These are phyloP conservation scores for Acipenser transmontanus DNA, from an alignment of 2,797 vertebrate species.

Conservation along the genomic window DNA sequence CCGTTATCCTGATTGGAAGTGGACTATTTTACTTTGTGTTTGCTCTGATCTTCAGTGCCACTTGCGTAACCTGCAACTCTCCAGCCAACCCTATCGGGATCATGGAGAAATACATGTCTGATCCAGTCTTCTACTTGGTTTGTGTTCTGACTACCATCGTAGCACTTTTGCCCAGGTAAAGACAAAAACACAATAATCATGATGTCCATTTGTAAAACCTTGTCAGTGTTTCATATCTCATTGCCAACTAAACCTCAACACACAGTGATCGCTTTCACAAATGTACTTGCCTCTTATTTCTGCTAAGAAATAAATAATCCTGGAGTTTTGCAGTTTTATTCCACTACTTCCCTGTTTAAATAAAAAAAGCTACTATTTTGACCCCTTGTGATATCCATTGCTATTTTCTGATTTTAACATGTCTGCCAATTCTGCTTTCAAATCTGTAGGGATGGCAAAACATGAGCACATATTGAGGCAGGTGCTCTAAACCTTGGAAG, in stretches of 20 bases:
- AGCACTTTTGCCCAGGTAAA: slow-evolving; percentile 84
- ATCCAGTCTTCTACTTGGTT: slow-evolving; percentile 75
- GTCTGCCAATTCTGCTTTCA: background rate
- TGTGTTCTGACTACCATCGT: slow-evolving; percentile 64
- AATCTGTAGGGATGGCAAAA: no score
- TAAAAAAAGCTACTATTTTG: background rate
- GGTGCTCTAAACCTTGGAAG: no score
- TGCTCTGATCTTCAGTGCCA: slow-evolving; percentile 59
- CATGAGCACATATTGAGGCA: no score
- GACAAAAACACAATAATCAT: background rate
- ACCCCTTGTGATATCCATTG: background rate
- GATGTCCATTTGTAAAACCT: background rate
- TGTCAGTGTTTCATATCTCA: background rate
- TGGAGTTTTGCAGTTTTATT: background rate
- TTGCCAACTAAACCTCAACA: background rate
- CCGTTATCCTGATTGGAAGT: slow-evolving; percentile 59
- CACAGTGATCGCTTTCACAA: background rate
- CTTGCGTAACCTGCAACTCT: slow-evolving; percentile 69
- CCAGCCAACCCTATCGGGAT: slow-evolving; percentile 74
- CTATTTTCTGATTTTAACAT: background rate
- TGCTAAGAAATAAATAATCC: background rate
- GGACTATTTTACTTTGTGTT: slow-evolving; percentile 68
- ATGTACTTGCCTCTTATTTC: background rate
- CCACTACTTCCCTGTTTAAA: no score
- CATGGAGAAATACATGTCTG: slow-evolving; percentile 64